These are phyloP conservation scores for Rhorus exstirpatorius DNA, from an alignment of 2,888 invertebrate genomes.

Conservation along the genomic window DNA sequence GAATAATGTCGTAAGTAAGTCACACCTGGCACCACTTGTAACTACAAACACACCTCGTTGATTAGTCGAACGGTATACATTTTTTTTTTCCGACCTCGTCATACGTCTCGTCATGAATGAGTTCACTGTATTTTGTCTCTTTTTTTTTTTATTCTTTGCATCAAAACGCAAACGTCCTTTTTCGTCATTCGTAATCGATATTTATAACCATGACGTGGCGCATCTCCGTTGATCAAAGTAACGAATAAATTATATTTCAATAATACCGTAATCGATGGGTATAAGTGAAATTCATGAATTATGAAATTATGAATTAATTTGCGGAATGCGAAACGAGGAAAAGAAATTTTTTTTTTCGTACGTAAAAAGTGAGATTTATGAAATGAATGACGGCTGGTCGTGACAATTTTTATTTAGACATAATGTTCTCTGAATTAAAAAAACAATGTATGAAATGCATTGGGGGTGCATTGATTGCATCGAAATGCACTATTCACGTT, in stretches of 20 bases:
- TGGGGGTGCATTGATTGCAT: no score
- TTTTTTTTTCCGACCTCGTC: constrained; percentile 13
- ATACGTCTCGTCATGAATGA: background rate
- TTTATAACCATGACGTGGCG: background rate
- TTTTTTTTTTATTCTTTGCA: background rate
- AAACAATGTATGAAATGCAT: no score
- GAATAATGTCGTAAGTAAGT: constrained; percentile 11
- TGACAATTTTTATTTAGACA: no score
- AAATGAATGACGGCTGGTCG: no score
- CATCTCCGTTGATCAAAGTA: background rate
- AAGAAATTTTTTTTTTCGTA: background rate
- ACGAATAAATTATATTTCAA: background rate
- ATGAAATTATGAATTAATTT: background rate
- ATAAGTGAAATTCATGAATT: constrained; percentile 4
- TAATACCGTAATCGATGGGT: background rate
- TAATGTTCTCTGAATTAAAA: no score
- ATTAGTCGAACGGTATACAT: constrained; percentile 7
- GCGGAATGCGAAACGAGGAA: background rate
- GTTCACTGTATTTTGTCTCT: background rate
- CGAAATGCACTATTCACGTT: background rate
- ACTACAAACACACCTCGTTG: background rate
- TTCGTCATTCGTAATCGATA: background rate
- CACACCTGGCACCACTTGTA: constrained; percentile 31
- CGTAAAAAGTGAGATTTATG: no score
- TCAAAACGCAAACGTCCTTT: background rate